Evolutionary conservation across 2,888 invertebrate genomes (phyloP), one percentile per base, ranked within the genome.

Genomic region (Platycheirus albimanus): DNA sequence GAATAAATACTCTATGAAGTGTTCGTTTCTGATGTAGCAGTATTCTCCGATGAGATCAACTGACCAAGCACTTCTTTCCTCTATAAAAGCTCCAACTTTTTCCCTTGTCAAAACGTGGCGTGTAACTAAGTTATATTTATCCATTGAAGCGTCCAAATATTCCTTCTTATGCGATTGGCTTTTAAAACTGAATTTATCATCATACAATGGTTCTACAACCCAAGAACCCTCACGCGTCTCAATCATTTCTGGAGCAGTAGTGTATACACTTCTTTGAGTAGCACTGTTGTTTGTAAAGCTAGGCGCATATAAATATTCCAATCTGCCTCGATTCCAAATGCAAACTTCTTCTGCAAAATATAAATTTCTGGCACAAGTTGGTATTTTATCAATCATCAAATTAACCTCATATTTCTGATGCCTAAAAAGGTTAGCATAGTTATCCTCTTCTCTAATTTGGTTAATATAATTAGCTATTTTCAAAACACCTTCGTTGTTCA

Each of bases 401-500:
- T 58, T n/a, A 10, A 75, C 8, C 1, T 38, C 38, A 3, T 11
- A 1, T 15, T 58, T 58, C 10, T 56, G 6, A n/a, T 43, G 1
- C 20, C 11, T 7, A 36, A n/a, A 36, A 6, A 36, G 17, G n/a
- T 58, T 67, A 1, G 0, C 10, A 19, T 58, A 75, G 33, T 67
- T 61, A 0, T 1, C 5, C 13, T 67, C 51, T 0, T 8, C 30
- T 3, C 2, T 51, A 5, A 67, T 13, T 0, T 10, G 11, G 1
- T 30, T 51, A 1, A 67, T 0, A 19, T 30, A 66, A 13, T 15
- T 7, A 0, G 33, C 49, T 2, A 75, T 51, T 3, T n/a, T 11
- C 1, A 67, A 19, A 30, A 75, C 49, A n/a, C 30, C 66, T 1
- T 19, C 6, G 6, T 75, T 67, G 43, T 61, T 33, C 4, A 67